Evolutionary conservation across 2,888 invertebrate species (phyloP).

Genomic region (Mesorhabditis belari): DNA sequence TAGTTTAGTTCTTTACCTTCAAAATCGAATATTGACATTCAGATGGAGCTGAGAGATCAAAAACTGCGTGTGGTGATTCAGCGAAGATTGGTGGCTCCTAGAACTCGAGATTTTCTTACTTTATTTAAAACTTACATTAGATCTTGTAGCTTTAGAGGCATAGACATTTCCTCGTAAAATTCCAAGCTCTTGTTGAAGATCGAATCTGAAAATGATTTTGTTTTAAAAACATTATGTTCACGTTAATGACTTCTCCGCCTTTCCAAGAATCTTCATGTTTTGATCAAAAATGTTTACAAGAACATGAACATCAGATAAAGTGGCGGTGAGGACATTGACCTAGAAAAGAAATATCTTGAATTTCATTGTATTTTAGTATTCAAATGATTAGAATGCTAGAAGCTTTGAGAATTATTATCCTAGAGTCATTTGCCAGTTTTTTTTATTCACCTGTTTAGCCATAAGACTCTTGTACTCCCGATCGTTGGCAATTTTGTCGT

Average conservation of each 20-base stretch:
- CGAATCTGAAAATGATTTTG: neutral
- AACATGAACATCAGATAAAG: conserved; percentile 6
- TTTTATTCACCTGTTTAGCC: conserved; percentile 22
- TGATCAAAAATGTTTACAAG: conserved; percentile 10
- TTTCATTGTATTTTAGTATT: too few species aligned
- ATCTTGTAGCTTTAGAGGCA: neutral
- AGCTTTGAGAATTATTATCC: too few species aligned
- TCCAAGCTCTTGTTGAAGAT: neutral
- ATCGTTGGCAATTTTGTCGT: conserved; percentile 22
- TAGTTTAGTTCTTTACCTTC: neutral
- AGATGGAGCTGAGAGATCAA: neutral
- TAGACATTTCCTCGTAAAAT: neutral
- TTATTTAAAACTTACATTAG: neutral
- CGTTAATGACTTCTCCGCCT: neutral
- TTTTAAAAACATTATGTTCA: neutral
- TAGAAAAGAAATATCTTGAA: conserved; percentile 4
- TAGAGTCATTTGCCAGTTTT: too few species aligned
- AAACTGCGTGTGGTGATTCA: neutral
- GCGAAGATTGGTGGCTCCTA: too few species aligned
- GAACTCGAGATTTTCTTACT: neutral
- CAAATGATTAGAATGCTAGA: too few species aligned
- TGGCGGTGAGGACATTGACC: conserved; percentile 13
- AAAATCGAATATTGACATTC: neutral
- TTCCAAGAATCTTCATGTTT: conserved; percentile 6
- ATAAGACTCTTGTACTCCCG: conserved; percentile 24